Conservation (phyloP, 2,888 invertebrate genomes). For the Vanessa cardui region DNA sequence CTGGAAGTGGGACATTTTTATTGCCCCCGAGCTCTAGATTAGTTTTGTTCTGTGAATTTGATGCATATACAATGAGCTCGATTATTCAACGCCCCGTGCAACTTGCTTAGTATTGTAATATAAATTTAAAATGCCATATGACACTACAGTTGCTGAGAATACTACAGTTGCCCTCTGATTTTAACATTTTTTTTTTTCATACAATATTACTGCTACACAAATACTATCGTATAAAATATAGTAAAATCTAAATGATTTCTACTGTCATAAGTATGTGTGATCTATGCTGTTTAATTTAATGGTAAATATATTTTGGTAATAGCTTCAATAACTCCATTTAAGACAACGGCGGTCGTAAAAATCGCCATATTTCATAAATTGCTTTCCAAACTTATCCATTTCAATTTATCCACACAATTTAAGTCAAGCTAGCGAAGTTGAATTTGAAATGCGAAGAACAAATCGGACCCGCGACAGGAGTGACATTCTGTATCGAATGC, state of each 20-base stretch:
- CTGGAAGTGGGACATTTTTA: slow-evolving; percentile 79
- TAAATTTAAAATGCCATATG: slow-evolving; percentile 69
- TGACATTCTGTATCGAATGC: slow-evolving; percentile 80
- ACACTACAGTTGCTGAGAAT: slow-evolving; percentile 35
- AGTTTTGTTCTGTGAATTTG: slow-evolving; percentile 82
- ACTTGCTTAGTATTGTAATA: slow-evolving; percentile 66
- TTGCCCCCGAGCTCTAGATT: slow-evolving; percentile 78
- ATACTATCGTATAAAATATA: background rate
- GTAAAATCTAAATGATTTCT: too few species aligned
- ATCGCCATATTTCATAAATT: slow-evolving; percentile 27
- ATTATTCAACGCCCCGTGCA: slow-evolving; percentile 74
- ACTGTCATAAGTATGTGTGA: too few species aligned
- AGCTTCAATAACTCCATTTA: background rate
- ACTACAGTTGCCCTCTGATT: slow-evolving; percentile 5
- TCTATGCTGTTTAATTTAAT: too few species aligned
- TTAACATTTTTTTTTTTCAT: background rate
- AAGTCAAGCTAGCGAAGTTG: slow-evolving; percentile 23
- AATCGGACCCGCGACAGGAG: slow-evolving; percentile 62
- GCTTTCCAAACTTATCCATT: slow-evolving; percentile 16
- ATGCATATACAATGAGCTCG: slow-evolving; percentile 81
- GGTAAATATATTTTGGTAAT: slow-evolving; percentile 8
- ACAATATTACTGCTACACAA: background rate
- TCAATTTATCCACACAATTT: slow-evolving; percentile 17
- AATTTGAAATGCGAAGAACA: slow-evolving; percentile 55
- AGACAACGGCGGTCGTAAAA: background rate